Conservation (phyloP, 2,888 invertebrate species). For the Philereme vetulata region DNA sequence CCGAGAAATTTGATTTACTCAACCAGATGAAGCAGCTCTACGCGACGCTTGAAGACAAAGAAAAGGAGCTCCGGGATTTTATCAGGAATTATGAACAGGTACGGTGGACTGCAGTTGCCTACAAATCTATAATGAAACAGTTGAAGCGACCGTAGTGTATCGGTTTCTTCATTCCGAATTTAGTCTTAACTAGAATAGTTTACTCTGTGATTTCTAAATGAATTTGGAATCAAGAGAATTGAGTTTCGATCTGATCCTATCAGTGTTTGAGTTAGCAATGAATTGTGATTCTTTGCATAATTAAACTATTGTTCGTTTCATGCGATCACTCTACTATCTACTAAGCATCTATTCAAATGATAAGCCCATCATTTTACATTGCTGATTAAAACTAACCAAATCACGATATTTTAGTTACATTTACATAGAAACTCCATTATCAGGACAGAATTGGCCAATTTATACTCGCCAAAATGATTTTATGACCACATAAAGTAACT, state of each 20-base stretch:
- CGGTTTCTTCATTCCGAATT: constrained; percentile 22
- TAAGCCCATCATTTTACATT: no score
- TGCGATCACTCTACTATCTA: not conserved
- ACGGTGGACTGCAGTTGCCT: constrained; percentile 17
- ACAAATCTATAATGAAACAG: not conserved
- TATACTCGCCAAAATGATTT: constrained; percentile 16
- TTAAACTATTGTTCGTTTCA: constrained; percentile 11
- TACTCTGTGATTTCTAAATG: constrained; percentile 16
- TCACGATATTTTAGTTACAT: not conserved
- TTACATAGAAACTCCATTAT: not conserved
- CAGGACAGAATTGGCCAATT: not conserved
- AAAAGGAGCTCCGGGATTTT: constrained; percentile 95
- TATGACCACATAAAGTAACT: constrained; percentile 20
- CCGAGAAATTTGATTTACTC: constrained; percentile 96
- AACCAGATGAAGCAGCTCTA: constrained; percentile 98
- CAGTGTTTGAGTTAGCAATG: constrained; percentile 14
- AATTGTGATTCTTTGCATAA: constrained; percentile 15
- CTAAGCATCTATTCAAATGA: no score
- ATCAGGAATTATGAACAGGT: constrained; percentile 97
- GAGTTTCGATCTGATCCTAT: constrained; percentile 19
- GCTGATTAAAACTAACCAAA: not conserved
- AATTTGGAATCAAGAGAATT: constrained; percentile 19
- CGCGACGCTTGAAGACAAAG: constrained; percentile 96
- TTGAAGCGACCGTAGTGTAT: constrained; percentile 3
- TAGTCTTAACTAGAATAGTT: constrained; percentile 17